These are phyloP conservation scores for Halictus ligatus DNA, from an alignment of 2,888 invertebrate species.

Conservation along the genomic window DNA sequence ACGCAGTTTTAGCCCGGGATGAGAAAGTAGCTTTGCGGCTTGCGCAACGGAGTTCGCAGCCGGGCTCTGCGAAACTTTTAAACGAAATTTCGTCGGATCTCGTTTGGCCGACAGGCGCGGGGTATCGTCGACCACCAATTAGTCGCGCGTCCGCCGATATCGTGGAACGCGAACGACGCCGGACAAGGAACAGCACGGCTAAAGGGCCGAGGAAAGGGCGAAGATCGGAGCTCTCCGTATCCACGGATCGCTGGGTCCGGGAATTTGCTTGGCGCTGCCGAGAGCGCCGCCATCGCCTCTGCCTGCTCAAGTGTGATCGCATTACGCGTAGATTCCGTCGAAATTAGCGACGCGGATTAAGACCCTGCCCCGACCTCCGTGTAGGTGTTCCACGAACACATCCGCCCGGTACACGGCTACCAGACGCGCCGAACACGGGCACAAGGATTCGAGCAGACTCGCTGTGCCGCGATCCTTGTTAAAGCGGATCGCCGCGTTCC, in stretches of 20 bases:
- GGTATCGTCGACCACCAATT: constrained; percentile 48
- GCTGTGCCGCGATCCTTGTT: background rate
- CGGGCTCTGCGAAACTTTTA: constrained; percentile 73
- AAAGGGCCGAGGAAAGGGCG: background rate
- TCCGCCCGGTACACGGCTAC: constrained; percentile 14
- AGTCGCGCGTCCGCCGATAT: constrained; percentile 2
- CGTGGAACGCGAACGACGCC: background rate
- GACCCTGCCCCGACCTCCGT: constrained; percentile 35
- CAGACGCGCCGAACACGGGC: constrained; percentile 26
- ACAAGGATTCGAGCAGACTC: constrained; percentile 6
- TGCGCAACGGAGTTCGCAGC: constrained; percentile 48
- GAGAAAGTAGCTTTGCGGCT: constrained; percentile 77
- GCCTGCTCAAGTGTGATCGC: constrained; percentile 64
- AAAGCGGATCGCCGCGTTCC: constrained; percentile 51
- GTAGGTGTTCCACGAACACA: constrained; percentile 16
- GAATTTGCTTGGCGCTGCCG: constrained; percentile 47
- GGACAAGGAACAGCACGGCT: background rate
- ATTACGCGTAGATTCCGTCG: constrained; percentile 67
- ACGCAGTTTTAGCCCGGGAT: constrained; percentile 75
- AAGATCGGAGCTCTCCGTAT: constrained; percentile 47
- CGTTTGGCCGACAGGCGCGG: constrained; percentile 67
- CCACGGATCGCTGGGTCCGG: constrained; percentile 54
- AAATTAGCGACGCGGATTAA: constrained; percentile 69
- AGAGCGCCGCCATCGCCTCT: constrained; percentile 56
- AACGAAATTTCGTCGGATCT: constrained; percentile 79